These are phyloP conservation scores for Sebastes cheni DNA, from an alignment of 2,797 vertebrate species.

Conservation along the genomic window DNA sequence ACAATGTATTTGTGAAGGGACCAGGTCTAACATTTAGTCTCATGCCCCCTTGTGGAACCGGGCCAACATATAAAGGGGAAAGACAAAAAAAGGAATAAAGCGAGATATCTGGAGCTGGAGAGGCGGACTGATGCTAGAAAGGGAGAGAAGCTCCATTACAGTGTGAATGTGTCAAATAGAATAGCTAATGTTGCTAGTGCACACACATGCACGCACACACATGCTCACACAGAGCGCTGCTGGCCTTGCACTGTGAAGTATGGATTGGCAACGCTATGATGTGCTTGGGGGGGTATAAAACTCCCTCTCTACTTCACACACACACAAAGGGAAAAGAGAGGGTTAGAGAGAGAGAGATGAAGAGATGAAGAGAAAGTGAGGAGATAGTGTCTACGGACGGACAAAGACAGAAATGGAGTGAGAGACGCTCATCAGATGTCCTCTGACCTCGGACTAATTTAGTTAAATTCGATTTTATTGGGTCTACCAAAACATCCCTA, in stretches of 20 bases:
- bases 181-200: constrained; percentile 20
- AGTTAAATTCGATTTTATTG: background rate
- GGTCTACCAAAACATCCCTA: background rate
- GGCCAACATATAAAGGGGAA: background rate
- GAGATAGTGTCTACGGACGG: background rate
- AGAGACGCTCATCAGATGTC: background rate
- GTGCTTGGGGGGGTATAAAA: constrained; percentile 8
- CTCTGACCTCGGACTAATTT: background rate
- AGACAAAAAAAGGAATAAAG: background rate
- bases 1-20: no score
- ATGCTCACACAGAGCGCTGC: background rate
- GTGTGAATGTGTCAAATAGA: constrained; percentile 46
- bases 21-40: background rate
- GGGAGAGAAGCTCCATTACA: constrained; percentile 7
- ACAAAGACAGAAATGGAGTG: background rate
- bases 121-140: background rate
- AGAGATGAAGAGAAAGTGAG: constrained; percentile 3
- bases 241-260: constrained; percentile 33
- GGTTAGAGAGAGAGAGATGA: background rate
- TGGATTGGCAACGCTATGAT: constrained; percentile 46
- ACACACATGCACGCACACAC: background rate
- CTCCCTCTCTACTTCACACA: background rate
- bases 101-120: background rate
- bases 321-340: background rate
- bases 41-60: background rate